Evolutionary conservation across 2,113 vertebrate species (phyloP).

Genomic region (Semnopithecus entellus): DNA sequence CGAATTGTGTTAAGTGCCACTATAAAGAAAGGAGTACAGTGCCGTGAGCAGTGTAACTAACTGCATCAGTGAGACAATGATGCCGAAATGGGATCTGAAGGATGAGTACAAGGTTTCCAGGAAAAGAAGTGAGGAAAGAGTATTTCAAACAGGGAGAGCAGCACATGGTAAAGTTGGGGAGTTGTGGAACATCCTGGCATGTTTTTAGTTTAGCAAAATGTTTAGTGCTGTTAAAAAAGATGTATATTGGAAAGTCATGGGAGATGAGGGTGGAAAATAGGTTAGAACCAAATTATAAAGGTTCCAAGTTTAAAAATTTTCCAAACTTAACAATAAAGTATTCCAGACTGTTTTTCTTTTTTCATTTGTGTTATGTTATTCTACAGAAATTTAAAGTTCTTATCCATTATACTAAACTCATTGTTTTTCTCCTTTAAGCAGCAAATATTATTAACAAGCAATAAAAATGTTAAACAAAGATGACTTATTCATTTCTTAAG

Average conservation of each 20-base stretch:
- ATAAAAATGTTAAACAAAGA: background rate
- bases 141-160: background rate
- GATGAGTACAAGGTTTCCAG: background rate
- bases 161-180: background rate
- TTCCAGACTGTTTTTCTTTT: background rate
- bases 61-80: accelerated
- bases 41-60: background rate
- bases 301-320: background rate
- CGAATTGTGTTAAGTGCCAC: background rate
- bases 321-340: background rate
- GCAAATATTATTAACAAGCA: background rate
- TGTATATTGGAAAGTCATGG: background rate
- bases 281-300: background rate
- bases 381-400: background rate
- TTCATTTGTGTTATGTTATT: background rate
- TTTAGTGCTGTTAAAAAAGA: background rate
- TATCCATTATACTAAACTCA: background rate
- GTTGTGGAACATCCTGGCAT: background rate
- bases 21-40: background rate
- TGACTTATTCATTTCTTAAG: background rate
- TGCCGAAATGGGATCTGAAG: background rate
- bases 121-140: background rate
- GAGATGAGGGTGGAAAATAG: background rate
- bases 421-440: background rate
- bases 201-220: background rate